phyloP scores from a whole-genome alignment of 2,113 vertebrate species.

The Spermophilus dauricus region DNA sequence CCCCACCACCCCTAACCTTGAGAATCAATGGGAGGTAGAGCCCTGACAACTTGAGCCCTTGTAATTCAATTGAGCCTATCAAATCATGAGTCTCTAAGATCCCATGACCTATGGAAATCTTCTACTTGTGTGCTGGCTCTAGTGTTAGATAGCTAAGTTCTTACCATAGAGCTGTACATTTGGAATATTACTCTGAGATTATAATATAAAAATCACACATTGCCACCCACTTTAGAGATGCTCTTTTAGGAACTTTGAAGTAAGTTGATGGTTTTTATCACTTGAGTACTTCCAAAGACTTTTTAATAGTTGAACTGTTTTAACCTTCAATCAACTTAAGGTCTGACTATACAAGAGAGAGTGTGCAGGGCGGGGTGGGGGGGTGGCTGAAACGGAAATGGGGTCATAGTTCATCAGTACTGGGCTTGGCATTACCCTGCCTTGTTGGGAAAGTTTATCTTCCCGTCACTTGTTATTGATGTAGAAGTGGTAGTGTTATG shows the following conservation, averaged over 20 bases:
- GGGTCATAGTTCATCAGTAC: accelerated
- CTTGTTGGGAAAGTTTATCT: conserved; percentile 8
- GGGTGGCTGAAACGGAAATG: background rate
- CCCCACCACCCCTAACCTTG: background rate
- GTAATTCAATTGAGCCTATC: background rate
- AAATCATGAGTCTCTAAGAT: background rate
- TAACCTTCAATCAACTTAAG: background rate
- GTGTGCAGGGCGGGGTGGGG: background rate
- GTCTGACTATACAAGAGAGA: background rate
- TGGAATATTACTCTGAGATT: background rate
- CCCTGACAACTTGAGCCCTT: background rate
- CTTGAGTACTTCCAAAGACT: background rate
- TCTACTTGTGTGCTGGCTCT: background rate
- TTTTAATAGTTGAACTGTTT: background rate
- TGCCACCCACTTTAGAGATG: background rate
- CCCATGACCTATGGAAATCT: background rate
- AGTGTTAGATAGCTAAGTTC: background rate
- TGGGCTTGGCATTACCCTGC: background rate
- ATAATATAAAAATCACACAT: accelerated
- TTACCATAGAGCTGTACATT: background rate
- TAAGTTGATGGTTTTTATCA: background rate
- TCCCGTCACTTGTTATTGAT: background rate
- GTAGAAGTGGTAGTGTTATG: background rate
- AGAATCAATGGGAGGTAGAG: background rate
- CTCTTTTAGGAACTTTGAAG: background rate